These are phyloP conservation scores for Taenaris catops DNA, from an alignment of 2,888 invertebrate species.

Conservation along the genomic window DNA sequence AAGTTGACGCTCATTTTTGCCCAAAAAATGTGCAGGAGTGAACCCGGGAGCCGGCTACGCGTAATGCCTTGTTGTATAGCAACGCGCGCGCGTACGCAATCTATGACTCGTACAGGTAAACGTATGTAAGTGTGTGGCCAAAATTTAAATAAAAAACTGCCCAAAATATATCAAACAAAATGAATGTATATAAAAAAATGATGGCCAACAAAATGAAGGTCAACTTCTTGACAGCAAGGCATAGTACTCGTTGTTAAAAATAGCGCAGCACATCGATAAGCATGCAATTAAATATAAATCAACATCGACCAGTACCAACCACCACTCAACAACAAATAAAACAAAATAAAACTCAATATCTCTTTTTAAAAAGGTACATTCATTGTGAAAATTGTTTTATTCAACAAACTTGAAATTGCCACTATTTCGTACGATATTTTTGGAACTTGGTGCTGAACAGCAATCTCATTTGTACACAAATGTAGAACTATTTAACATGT, in stretches of 20 bases:
- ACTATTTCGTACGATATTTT: too few species aligned
- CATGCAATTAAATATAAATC: slow-evolving; percentile 61
- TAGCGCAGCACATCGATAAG: slow-evolving; percentile 74
- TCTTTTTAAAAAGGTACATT: too few species aligned
- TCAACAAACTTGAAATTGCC: too few species aligned
- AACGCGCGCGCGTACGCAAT: slow-evolving; percentile 65
- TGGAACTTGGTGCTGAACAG: too few species aligned
- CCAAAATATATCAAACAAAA: slow-evolving; percentile 76
- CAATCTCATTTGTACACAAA: too few species aligned
- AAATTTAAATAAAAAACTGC: slow-evolving; percentile 64
- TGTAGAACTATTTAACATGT: too few species aligned
- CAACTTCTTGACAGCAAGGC: slow-evolving; percentile 94
- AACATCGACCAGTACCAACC: slow-evolving; percentile 19
- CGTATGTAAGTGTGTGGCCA: slow-evolving; percentile 68
- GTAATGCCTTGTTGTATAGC: slow-evolving; percentile 69
- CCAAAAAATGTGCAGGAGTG: slow-evolving; percentile 81
- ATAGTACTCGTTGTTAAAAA: slow-evolving; percentile 70
- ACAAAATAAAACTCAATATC: too few species aligned
- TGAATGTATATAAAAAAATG: slow-evolving; percentile 84
- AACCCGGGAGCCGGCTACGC: slow-evolving; percentile 69
- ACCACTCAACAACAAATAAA: slow-evolving; percentile 9
- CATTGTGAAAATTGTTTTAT: too few species aligned
- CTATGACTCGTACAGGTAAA: slow-evolving; percentile 51
- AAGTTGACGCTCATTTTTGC: slow-evolving; percentile 95
- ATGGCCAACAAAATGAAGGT: slow-evolving; percentile 96